Evolutionary conservation across 2,888 invertebrate genomes (phyloP), one percentile per base, ranked within the genome.

Genomic region (Periphyllus acericola): DNA sequence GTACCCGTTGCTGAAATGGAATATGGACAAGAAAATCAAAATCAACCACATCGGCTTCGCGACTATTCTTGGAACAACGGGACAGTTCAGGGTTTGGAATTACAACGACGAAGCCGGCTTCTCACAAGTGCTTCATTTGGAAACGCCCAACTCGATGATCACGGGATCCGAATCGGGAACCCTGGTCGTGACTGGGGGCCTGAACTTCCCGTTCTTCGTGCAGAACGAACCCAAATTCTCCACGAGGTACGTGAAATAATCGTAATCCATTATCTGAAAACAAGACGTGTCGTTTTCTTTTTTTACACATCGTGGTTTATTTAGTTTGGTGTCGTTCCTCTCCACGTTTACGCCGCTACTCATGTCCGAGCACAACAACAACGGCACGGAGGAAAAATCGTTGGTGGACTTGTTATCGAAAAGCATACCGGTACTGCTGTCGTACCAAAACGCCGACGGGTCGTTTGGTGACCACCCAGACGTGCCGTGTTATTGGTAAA

Each of bases 91-190:
- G 90, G 93, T 94, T 89, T 94, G 94, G 94, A 94, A 94, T 91
- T 94, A 94, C 92, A 94, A 94, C 90, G 94, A 94, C 91, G 94
- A 94, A 91, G 94, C 94, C 0, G 94, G 94, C 0, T 94, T 94
- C 91, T 94, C 94, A 0, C 94, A 94, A 92, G 94, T 94, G 0
- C 91, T 94, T 0, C 94, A 94, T 90, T 92, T 94, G 0, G 94
- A 94, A 89, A 92, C 94, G 0, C 94, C 94, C 0, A 93, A 93
- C 84, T 94, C 94, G 3, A 94, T 94, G 0, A 94, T 94, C 0
- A 94, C 94, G 1, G 94, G 94, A 0, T 94, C 94, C 0, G 94
- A 94, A 85, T 93, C 93, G 89, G 94, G 94, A 0, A 93, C 93
- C 2, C 92, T 94, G 0, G 91, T 94, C 0, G 93, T 94, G 1